Conservation (phyloP, 2,888 invertebrate species). For the Willowsia nigromaculata region DNA sequence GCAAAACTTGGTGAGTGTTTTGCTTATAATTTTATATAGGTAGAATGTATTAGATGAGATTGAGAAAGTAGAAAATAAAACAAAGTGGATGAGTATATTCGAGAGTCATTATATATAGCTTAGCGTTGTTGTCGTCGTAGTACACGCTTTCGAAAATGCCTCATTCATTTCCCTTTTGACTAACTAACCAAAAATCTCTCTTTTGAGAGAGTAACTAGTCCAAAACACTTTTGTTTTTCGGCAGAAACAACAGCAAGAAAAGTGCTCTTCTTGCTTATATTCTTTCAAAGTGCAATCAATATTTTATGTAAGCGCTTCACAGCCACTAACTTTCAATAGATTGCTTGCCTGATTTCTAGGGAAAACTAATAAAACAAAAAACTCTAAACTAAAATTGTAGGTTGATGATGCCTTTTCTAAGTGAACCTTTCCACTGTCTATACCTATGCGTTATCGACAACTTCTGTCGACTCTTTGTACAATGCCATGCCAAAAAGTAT, state of each 20-base stretch:
- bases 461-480: background rate
- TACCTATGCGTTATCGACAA: background rate
- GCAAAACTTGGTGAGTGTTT: background rate
- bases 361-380: slow-evolving; percentile 7
- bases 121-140: background rate
- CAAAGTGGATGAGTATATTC: background rate
- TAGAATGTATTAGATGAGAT: background rate
- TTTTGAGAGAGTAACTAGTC: background rate
- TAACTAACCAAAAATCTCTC: slow-evolving; percentile 20
- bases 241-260: slow-evolving; percentile 5
- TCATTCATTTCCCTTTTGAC: slow-evolving; percentile 16
- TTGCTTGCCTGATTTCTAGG: slow-evolving; percentile 4
- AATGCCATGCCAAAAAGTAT: background rate
- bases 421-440: too few species aligned
- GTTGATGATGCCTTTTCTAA: background rate
- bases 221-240: slow-evolving; percentile 10
- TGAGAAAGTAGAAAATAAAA: background rate
- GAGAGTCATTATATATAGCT: background rate
- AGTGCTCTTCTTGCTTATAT: background rate
- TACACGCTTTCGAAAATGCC: background rate
- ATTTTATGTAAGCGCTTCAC: background rate
- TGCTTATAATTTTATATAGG: background rate
- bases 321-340: slow-evolving; percentile 3
- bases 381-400: background rate
- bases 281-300: slow-evolving; percentile 40